A percentile compares a stretch with the other conserved stretches of the same genome.
Evolutionary conservation across 1,140 invertebrate species (phyloP).

Genomic region (Drosophila pachea): DNA sequence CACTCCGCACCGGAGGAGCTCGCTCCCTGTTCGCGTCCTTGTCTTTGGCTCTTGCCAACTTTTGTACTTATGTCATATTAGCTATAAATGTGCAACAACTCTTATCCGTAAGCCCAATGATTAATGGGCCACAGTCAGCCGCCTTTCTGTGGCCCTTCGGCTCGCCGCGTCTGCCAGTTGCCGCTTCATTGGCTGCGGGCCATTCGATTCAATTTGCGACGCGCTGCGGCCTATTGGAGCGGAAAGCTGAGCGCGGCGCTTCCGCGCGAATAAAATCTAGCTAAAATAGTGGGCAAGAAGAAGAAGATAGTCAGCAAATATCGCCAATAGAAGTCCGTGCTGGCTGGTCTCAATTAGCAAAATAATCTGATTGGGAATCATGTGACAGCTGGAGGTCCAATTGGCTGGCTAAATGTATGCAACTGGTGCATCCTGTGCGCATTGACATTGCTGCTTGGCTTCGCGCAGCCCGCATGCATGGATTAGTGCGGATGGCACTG

Average conservation of each 20-base stretch:
- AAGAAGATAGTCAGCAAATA: too few species aligned
- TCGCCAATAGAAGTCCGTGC: too few species aligned
- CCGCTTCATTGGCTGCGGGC: constrained; percentile 65
- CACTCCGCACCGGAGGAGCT: constrained; percentile 1
- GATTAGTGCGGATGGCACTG: constrained; percentile 52
- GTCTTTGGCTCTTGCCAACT: constrained; percentile 70
- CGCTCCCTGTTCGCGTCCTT: constrained; percentile 40
- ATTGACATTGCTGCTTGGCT: constrained; percentile 62
- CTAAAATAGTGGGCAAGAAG: neutral
- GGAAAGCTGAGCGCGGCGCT: constrained; percentile 52
- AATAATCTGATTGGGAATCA: too few species aligned
- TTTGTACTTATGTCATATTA: constrained; percentile 77
- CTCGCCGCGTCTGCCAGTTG: constrained; percentile 40
- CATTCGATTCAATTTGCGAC: constrained; percentile 60
- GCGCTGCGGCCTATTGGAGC: constrained; percentile 65
- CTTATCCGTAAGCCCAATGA: constrained; percentile 59
- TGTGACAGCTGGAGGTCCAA: constrained; percentile 1
- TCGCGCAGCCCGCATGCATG: constrained; percentile 19
- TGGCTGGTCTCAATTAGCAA: too few species aligned
- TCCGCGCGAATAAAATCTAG: constrained; percentile 41
- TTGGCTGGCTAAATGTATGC: constrained; percentile 54
- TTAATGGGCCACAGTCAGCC: constrained; percentile 61
- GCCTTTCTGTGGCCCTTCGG: constrained; percentile 26
- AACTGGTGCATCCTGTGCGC: constrained; percentile 68
- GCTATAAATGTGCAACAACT: constrained; percentile 70